phyloP scores from a whole-genome alignment of 2,113 vertebrate genomes.

The Isichthys henryi region DNA sequence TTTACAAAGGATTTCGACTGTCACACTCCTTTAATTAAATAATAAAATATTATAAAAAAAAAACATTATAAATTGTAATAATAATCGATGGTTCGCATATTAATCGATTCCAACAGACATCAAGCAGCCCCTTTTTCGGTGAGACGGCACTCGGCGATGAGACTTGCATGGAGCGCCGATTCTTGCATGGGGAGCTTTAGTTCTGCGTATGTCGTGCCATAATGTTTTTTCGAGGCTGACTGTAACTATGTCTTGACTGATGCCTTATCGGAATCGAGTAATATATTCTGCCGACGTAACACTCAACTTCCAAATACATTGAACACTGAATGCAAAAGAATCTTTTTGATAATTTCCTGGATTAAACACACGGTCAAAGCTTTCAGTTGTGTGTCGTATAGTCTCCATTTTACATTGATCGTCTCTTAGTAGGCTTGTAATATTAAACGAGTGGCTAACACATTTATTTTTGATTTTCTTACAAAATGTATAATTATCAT shows the following conservation, averaged over 20 bases:
- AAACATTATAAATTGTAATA: not conserved
- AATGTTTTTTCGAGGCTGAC: not conserved
- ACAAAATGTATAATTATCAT: slow-evolving; percentile 42
- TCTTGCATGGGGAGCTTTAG: not conserved
- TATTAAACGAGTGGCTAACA: slow-evolving; percentile 14
- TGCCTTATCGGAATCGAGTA: not conserved
- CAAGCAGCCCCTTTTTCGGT: not conserved
- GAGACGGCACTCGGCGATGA: not conserved
- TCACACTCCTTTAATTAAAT: not conserved
- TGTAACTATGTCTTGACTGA: not conserved
- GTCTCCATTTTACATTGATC: slow-evolving; percentile 13
- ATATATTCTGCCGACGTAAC: not conserved
- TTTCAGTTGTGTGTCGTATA: not conserved
- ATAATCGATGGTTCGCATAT: not conserved
- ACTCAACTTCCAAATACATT: not conserved
- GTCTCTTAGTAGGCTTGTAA: slow-evolving; percentile 22
- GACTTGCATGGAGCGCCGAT: not conserved
- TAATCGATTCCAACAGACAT: not conserved
- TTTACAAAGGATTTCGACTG: not conserved
- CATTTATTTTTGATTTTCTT: slow-evolving; percentile 33
- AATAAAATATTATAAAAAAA: not conserved
- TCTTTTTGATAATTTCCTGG: not conserved
- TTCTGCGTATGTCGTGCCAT: not conserved
- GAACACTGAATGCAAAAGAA: not conserved
- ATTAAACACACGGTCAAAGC: not conserved